Evolutionary conservation across 64 coral and sea anemone species (phyloP).

Genomic region (Acropora tenuis): DNA sequence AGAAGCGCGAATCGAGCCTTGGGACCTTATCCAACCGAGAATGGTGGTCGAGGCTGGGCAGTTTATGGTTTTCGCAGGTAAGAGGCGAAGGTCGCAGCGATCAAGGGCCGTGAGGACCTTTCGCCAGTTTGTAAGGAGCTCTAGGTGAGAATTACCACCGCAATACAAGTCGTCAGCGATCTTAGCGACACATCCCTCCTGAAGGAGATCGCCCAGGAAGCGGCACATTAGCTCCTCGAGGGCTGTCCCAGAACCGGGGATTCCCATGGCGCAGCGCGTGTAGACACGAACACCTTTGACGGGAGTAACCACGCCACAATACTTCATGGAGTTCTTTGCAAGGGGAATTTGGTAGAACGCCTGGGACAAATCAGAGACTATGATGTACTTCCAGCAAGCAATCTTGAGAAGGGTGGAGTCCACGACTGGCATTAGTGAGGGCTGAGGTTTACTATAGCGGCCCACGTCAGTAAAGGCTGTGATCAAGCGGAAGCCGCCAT

Average conservation of each 20-base stretch:
- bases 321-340: too few relatives aligned
- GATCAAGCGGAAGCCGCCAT: constrained; percentile 3
- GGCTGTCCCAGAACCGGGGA: constrained; percentile 32
- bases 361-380: too few relatives aligned
- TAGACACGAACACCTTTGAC: constrained; percentile 20
- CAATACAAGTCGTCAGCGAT: constrained; percentile 13
- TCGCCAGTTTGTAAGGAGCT: constrained; percentile 6
- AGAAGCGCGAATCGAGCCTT: neutral
- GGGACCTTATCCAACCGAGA: neutral
- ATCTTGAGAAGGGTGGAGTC: too few relatives aligned
- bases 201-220: neutral
- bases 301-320: neutral
- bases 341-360: too few relatives aligned
- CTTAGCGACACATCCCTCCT: neutral
- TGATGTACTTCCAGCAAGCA: too few relatives aligned
- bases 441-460: neutral
- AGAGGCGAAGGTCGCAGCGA: neutral
- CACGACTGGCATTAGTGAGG: too few relatives aligned
- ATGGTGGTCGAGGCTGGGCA: neutral
- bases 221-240: constrained; percentile 25
- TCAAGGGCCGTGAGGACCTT: neutral
- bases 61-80: neutral
- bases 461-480: constrained; percentile 36
- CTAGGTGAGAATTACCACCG: neutral
- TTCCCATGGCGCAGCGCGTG: constrained; percentile 22